Percentiles rank a stretch among this genome's conserved stretches.
Conservation (phyloP, 1,140 invertebrate species). For the Myzus persicae region DNA sequence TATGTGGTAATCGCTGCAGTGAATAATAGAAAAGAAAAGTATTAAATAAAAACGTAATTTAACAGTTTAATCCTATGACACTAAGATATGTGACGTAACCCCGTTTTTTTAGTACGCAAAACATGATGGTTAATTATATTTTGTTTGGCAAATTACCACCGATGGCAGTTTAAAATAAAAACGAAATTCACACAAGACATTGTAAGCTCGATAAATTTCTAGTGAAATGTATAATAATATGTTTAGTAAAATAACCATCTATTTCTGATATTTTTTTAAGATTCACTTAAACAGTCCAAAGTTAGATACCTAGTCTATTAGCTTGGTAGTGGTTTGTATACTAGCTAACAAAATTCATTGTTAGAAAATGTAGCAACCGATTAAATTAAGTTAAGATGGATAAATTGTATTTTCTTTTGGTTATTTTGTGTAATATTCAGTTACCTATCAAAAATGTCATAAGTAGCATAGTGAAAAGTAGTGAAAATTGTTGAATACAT, state of each 20-base stretch:
- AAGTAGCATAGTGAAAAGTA: too few relatives aligned
- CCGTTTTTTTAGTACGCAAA: background rate
- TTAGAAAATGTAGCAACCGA: too few relatives aligned
- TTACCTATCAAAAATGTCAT: background rate
- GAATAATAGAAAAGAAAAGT: background rate
- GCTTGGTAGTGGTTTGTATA: background rate
- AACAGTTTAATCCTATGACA: background rate
- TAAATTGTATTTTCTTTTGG: too few relatives aligned
- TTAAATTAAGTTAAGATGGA: too few relatives aligned
- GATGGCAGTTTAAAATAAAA: background rate
- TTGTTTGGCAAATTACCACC: conserved; percentile 15
- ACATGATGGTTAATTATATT: background rate
- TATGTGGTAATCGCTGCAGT: background rate
- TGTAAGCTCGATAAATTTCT: background rate
- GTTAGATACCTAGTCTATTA: background rate
- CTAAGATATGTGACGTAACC: background rate
- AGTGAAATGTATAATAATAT: background rate
- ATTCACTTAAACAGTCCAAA: background rate
- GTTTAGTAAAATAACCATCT: background rate
- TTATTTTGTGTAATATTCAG: background rate
- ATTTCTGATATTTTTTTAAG: background rate
- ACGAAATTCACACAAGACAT: background rate
- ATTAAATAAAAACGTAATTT: background rate
- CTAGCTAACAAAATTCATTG: background rate
- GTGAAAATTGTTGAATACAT: too few relatives aligned